Evolutionary conservation across 2,113 vertebrate genomes (phyloP), one percentile per base, ranked within the genome.

Genomic region (Tachuris rubrigastra): DNA sequence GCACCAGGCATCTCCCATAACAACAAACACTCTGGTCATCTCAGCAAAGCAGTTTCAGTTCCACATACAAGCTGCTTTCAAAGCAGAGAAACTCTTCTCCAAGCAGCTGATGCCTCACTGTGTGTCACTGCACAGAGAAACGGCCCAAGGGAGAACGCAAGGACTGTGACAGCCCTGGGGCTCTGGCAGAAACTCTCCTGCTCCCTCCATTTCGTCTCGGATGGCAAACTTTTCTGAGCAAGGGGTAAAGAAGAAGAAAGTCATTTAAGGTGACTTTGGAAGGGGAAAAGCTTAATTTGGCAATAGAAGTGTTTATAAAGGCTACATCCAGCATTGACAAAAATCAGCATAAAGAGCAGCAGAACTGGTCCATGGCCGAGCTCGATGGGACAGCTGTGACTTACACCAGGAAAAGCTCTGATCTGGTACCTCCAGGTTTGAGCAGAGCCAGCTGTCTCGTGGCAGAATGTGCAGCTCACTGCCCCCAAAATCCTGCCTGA

Each of bases 251-350:
- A 65, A 23, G 31, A 59, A 84, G 33, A 65, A 66, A 93, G 89
- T 89, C 74, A 91, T 25, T 16, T 56, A 55, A 87, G 87, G 92
- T 91, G 85, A 90, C 75, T 91, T 25, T 79, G 90, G 92, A 91
- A 79, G 33, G 21, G 42, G 31, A 28, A 82, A 52, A 85, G 95
- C 89, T 95, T 89, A 23, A 87, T 96, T 92, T 96, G 87, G 95
- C 93, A 95, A n/a, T 3, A 41, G 9, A 39, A 75, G 31, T 91
- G 80, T 95, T 94, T 94, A 72, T 33, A 87, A 87, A 91, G 55
- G 78, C 87, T 78, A 68, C 94, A 75, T 31, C 72, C 47, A 39
- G 87, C 84, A 27, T 0, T 79, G 52, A 58, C 80, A 58, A 49
- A 67, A 68, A 79, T 27, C n/a, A 42, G 59, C 2, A 0, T 65